Base-by-base conservation (phyloP, 1,140 invertebrate genomes). In the Lepidurus couesii region DNA sequence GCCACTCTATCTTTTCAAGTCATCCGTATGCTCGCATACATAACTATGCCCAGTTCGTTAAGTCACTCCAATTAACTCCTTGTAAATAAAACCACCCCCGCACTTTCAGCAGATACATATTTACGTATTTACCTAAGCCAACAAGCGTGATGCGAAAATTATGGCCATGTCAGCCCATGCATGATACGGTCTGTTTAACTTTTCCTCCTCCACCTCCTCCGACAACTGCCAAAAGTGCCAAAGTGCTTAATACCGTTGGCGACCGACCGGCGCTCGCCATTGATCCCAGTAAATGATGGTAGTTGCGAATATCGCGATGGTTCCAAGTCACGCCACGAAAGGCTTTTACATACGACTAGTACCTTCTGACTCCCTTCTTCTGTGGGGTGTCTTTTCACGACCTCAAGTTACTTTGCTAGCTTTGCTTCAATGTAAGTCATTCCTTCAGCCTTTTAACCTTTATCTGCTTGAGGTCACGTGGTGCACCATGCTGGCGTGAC, bases 31-130 rank as follows among this genome's bases (percentile, higher is more conserved):
- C 47, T 65, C 47, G 21, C 53, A 21, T n/a, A 34, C 4, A 34
- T 34, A 34, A 34, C 34, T 34, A 21, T 65, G 53, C 53, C 6
- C 53, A 21, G 53, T n/a, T 9, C 53, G 16, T 65, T 65, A 34
- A n/a, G 53, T 21, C 53, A 65, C n/a, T 65, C 53, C 53, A 65
- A 65, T 65, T 21, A 65, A 65, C 53, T 65, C 21, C 53, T 65
- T 65, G 53, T 65, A 65, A 65, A 65, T 21, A 65, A 65, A 65
- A 13, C 53, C 53, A 65, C 53, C 53, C 53, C 53, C 53, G 13
- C 53, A 21, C 9, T 65, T 65, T 21, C 13, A n/a, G 53, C 53
- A 13, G 16, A 10, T 65, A 21, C 53, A 3, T 34, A 34, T 26
- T 26, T 26, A 26, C 26, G 26, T 26, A 26, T 34, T 34, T 34